phyloP scores from a whole-genome alignment of 2,797 vertebrate species.

The Anguilla anguilla region DNA sequence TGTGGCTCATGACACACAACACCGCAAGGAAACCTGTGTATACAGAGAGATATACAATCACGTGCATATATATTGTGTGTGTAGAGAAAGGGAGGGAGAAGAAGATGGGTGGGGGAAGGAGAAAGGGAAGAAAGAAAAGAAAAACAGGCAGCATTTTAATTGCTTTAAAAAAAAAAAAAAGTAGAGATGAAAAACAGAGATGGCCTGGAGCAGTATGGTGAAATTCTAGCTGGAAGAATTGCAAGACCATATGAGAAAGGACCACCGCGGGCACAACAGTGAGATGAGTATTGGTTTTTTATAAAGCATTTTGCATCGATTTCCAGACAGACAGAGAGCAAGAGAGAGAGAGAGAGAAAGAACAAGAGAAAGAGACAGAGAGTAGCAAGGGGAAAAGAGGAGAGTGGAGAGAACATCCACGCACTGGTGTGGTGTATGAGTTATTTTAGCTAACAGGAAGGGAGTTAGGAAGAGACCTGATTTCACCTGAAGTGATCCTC shows the following conservation, averaged over 20 bases:
- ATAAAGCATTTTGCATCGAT: conserved; percentile 87
- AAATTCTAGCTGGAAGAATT: conserved; percentile 88
- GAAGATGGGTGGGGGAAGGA: conserved; percentile 3
- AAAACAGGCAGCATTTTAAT: conserved; percentile 40
- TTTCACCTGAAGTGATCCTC: conserved; percentile 56
- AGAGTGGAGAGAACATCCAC: conserved; percentile 22
- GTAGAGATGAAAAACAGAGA: conserved; percentile 86
- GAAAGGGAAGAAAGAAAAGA: conserved; percentile 36
- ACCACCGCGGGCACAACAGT: conserved; percentile 77
- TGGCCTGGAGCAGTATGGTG: conserved; percentile 81
- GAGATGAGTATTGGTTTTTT: conserved; percentile 86
- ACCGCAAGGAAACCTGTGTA: conserved; percentile 54
- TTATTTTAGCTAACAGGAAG: conserved; percentile 43
- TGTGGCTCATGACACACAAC: conserved; percentile 58
- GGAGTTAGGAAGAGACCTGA: conserved; percentile 35
- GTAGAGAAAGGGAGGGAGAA: neutral
- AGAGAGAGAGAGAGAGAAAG: conserved; percentile 63
- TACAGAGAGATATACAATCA: conserved; percentile 28
- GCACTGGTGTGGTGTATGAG: conserved; percentile 53
- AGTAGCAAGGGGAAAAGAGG: neutral
- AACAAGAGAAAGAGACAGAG: conserved; percentile 47
- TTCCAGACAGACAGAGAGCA: conserved; percentile 71
- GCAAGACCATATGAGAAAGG: conserved; percentile 85
- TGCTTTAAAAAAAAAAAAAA: conserved; percentile 79
- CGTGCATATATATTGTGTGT: neutral